A percentile compares a stretch with the other conserved stretches of the same genome.
phyloP scores from a whole-genome alignment of 2,888 invertebrate species.

The Hirtodrosophila alboralis region DNA sequence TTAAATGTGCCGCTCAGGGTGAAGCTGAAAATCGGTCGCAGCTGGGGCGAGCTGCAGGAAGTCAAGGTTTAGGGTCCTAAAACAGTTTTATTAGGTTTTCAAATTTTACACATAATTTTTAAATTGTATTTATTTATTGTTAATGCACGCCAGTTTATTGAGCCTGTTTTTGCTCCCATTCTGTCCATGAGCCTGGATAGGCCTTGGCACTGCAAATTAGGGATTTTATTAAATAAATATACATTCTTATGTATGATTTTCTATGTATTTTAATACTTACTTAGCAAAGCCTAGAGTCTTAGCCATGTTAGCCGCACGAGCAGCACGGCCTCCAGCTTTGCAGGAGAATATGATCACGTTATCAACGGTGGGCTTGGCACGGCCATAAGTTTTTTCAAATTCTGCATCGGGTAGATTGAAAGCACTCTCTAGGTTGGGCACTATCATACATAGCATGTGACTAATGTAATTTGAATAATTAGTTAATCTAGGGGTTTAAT shows the following conservation, averaged over 20 bases:
- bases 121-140: constrained; percentile 14
- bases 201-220: constrained; percentile 76
- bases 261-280: constrained; percentile 57
- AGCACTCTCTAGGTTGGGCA: constrained; percentile 77
- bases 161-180: constrained; percentile 82
- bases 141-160: constrained; percentile 25
- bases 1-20: constrained; percentile 93
- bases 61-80: constrained; percentile 65
- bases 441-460: constrained; percentile 50
- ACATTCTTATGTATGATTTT: constrained; percentile 23
- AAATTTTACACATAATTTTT: constrained; percentile 21
- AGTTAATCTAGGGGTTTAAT: constrained; percentile 17
- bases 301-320: constrained; percentile 86
- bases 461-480: constrained; percentile 2
- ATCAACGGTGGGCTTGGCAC: constrained; percentile 86
- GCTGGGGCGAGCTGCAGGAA: constrained; percentile 88
- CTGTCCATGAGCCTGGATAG: constrained; percentile 84
- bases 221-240: constrained; percentile 26
- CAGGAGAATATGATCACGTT: constrained; percentile 89
- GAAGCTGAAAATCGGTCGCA: constrained; percentile 91
- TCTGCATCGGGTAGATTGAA: constrained; percentile 74
- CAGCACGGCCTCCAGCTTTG: constrained; percentile 88
- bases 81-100: constrained; percentile 18
- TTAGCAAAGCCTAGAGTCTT: constrained; percentile 77
- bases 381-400: constrained; percentile 83